phyloP scores from a whole-genome alignment of 2,113 vertebrate species.

The Pseudopodoces humilis region DNA sequence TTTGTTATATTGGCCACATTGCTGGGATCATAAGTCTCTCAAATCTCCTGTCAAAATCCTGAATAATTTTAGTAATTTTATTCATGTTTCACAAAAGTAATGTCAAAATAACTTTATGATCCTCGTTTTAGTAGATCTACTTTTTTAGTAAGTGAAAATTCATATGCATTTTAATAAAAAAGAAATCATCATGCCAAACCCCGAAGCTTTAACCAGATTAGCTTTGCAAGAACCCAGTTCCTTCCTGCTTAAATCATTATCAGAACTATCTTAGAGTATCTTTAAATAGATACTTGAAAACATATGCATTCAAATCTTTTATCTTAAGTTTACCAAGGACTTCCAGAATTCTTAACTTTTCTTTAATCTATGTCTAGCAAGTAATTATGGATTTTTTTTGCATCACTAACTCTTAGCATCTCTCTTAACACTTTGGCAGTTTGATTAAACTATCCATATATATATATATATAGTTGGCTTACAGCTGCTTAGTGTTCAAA shows the following conservation, averaged over 20 bases:
- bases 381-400: neutral
- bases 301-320: neutral
- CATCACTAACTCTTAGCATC: neutral
- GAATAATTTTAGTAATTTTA: neutral
- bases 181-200: neutral
- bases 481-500: neutral
- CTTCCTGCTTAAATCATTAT: neutral
- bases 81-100: neutral
- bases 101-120: neutral
- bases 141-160: neutral
- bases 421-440: neutral
- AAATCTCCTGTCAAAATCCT: neutral
- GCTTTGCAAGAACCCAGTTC: neutral
- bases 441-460: neutral
- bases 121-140: neutral
- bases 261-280: neutral
- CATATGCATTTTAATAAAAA: neutral
- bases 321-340: neutral
- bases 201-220: neutral
- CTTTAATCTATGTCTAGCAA: neutral
- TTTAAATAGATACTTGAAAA: neutral
- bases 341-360: neutral
- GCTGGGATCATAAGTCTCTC: neutral
- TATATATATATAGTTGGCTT: neutral
- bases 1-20: neutral